Evolutionary conservation across 2,797 vertebrate genomes (phyloP).

Genomic region (Scolopax rusticola): DNA sequence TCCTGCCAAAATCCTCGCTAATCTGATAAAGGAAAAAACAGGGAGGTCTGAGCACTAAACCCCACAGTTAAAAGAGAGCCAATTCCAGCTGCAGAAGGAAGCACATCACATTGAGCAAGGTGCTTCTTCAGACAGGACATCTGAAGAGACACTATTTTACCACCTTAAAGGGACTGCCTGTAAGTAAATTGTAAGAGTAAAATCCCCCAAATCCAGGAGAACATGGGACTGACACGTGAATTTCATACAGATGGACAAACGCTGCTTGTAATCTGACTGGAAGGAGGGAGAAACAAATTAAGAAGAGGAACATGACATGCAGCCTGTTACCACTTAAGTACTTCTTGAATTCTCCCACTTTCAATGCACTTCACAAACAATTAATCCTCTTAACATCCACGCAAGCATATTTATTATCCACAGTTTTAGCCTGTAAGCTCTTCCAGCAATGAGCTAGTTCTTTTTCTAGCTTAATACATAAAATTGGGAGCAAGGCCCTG

Average conservation of each 20-base stretch:
- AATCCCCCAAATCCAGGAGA: not conserved
- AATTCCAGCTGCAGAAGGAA: slow-evolving; percentile 1
- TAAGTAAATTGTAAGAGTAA: not conserved
- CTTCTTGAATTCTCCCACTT: not conserved
- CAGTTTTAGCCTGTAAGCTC: not conserved
- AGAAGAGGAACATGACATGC: fast-evolving
- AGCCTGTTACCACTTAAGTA: not conserved
- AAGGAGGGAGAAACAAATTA: not conserved
- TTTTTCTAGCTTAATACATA: not conserved
- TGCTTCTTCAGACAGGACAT: not conserved
- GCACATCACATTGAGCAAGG: not conserved
- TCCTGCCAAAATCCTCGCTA: slow-evolving; percentile 74
- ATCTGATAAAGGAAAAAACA: slow-evolving; percentile 52
- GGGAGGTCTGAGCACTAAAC: slow-evolving; percentile 43
- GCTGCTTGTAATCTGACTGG: not conserved
- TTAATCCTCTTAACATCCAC: slow-evolving; percentile 47
- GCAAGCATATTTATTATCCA: slow-evolving; percentile 18
- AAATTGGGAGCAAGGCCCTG: not conserved
- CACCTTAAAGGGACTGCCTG: not conserved
- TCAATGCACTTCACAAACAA: slow-evolving; percentile 2
- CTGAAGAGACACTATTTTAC: not conserved
- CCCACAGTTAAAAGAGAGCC: not conserved
- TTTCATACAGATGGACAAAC: not conserved
- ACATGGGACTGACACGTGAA: not conserved
- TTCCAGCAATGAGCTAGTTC: not conserved